These are phyloP conservation scores for Dromius quadrimaculatus DNA, from an alignment of 2,888 invertebrate species.

Conservation along the genomic window DNA sequence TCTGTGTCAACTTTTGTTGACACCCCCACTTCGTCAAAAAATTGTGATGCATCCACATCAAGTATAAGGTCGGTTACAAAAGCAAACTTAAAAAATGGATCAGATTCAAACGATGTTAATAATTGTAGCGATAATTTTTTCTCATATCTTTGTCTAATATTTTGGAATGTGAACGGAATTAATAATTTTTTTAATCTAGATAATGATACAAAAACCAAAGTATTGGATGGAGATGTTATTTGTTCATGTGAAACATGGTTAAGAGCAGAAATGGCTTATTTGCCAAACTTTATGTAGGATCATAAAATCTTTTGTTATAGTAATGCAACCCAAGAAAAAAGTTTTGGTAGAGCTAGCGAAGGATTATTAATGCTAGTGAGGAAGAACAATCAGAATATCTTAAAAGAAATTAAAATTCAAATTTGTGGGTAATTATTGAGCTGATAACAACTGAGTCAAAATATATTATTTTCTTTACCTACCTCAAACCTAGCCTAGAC, in stretches of 20 bases:
- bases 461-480: too few species aligned
- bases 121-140: not conserved
- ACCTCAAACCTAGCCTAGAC: too few species aligned
- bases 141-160: slow-evolving; percentile 1
- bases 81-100: not conserved
- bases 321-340: too few species aligned
- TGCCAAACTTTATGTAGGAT: not conserved
- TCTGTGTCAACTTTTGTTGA: not conserved
- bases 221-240: not conserved
- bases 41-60: too few species aligned
- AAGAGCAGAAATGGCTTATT: not conserved
- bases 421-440: too few species aligned
- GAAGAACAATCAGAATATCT: too few species aligned
- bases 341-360: too few species aligned
- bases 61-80: too few species aligned
- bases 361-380: too few species aligned
- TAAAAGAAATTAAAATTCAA: too few species aligned
- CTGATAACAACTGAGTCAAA: too few species aligned
- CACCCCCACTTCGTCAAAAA: not conserved
- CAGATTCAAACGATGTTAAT: not conserved
- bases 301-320: not conserved
- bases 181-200: not conserved
- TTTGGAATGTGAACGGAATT: not conserved
- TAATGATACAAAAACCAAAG: not conserved
- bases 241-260: not conserved